Evolutionary conservation across 2,888 invertebrate genomes (phyloP).

Genomic region (Apotomis capreana): DNA sequence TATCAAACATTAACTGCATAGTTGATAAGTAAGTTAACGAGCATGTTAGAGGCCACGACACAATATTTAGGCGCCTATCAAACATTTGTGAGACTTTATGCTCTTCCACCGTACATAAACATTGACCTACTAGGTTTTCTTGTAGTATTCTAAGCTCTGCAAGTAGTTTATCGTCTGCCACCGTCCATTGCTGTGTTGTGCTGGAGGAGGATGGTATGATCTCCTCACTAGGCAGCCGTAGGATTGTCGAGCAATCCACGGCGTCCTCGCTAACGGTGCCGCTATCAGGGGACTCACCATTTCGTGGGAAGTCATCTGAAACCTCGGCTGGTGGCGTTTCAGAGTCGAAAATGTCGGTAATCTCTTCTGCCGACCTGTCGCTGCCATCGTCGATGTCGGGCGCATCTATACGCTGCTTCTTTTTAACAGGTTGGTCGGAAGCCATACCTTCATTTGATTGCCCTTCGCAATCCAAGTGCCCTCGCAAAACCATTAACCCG

Average conservation of each 20-base stretch:
- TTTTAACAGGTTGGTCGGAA: conserved; percentile 92
- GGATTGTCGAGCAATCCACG: conserved; percentile 75
- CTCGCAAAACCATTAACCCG: conserved; percentile 86
- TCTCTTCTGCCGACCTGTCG: conserved; percentile 80
- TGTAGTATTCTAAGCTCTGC: conserved; percentile 85
- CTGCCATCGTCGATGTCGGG: conserved; percentile 83
- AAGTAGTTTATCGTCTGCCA: conserved; percentile 71
- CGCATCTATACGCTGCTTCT: conserved; percentile 89
- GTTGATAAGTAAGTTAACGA: conserved; percentile 91
- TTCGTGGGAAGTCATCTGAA: conserved; percentile 72
- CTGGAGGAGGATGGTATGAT: conserved; percentile 75
- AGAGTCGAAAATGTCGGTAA: conserved; percentile 72
- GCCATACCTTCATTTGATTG: conserved; percentile 86
- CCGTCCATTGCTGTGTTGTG: conserved; percentile 65
- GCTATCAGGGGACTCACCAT: conserved; percentile 79
- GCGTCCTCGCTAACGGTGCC: conserved; percentile 81
- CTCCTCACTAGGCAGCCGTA: conserved; percentile 68
- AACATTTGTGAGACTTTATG: conserved; percentile 88
- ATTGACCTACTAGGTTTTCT: conserved; percentile 88
- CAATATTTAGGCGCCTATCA: conserved; percentile 83
- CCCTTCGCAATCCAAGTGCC: conserved; percentile 79
- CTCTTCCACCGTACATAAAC: conserved; percentile 90
- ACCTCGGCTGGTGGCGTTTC: conserved; percentile 72
- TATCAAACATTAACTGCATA: conserved; percentile 91
- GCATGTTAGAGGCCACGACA: conserved; percentile 75